Conservation (phyloP, 2,797 vertebrate genomes). For the Pachyuromys duprasi region DNA sequence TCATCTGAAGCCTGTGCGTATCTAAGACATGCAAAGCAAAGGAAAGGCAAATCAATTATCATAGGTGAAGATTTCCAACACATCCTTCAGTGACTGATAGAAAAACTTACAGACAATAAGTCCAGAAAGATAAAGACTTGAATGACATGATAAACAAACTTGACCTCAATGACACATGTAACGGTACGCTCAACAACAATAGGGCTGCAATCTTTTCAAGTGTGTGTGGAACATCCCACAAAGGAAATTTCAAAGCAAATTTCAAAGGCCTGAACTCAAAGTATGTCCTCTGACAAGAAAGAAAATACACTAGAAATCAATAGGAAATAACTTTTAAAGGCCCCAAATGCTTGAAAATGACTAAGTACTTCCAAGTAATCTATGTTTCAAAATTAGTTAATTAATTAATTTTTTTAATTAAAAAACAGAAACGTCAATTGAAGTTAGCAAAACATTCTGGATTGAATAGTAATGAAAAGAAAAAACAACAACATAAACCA, state of each 20-base stretch:
- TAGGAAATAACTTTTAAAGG: conserved; percentile 55
- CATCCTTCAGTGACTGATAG: conserved; percentile 37
- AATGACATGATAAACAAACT: conserved; percentile 45
- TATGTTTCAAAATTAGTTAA: conserved; percentile 8
- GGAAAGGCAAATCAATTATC: conserved; percentile 51
- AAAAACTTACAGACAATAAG: conserved; percentile 49
- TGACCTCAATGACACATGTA: not conserved
- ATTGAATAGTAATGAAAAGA: not conserved
- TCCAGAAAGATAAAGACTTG: conserved; percentile 45
- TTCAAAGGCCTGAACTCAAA: conserved; percentile 51
- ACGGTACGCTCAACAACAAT: not conserved
- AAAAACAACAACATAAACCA: not conserved
- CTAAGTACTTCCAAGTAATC: conserved; percentile 36
- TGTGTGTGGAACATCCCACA: conserved; percentile 8
- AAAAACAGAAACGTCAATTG: conserved; percentile 55
- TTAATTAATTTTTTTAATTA: conserved; percentile 25
- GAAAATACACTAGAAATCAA: conserved; percentile 49
- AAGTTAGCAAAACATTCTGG: conserved; percentile 58
- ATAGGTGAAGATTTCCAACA: conserved; percentile 53
- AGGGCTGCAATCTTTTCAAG: conserved; percentile 27
- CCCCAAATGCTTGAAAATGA: conserved; percentile 47
- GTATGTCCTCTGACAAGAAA: conserved; percentile 31
- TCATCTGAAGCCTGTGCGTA: conserved; percentile 23
- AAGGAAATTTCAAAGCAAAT: conserved; percentile 53
- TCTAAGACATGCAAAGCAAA: conserved; percentile 43